Conservation (phyloP, 1,140 invertebrate genomes). For the Heterodera carotae region DNA sequence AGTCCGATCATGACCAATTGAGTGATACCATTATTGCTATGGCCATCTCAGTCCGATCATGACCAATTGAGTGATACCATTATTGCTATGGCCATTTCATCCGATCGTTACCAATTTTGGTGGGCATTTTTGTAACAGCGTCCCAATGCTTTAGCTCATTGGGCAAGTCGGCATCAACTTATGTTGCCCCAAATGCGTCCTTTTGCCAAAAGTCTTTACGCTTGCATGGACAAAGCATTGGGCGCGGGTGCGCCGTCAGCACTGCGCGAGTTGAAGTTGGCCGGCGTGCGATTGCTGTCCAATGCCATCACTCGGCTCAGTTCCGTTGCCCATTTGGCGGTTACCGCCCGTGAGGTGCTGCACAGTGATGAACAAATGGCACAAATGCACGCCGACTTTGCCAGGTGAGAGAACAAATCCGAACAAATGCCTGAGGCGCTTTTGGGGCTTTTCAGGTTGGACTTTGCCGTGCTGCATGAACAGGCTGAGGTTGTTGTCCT, state of each 20-base stretch:
- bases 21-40: too few species aligned
- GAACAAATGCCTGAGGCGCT: slow-evolving; percentile 11
- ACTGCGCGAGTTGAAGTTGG: slow-evolving; percentile 78
- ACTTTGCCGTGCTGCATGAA: slow-evolving; percentile 66
- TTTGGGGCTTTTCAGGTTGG: slow-evolving; percentile 46
- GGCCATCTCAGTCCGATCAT: too few species aligned
- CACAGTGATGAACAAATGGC: slow-evolving; percentile 91
- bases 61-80: too few species aligned
- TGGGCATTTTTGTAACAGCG: slow-evolving; percentile 69
- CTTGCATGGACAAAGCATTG: slow-evolving; percentile 85
- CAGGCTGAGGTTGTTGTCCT: slow-evolving; percentile 76
- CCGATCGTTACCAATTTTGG: not conserved
- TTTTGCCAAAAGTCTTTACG: slow-evolving; percentile 33
- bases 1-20: too few species aligned
- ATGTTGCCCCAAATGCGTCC: slow-evolving; percentile 13
- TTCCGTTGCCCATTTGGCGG: slow-evolving; percentile 95
- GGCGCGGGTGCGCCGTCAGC: slow-evolving; percentile 78
- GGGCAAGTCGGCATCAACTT: not conserved
- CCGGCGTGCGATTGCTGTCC: slow-evolving; percentile 86
- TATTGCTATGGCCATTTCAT: too few species aligned
- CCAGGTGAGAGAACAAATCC: slow-evolving; percentile 75
- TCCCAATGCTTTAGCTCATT: slow-evolving; percentile 66
- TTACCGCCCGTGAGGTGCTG: slow-evolving; percentile 89
- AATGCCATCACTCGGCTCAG: slow-evolving; percentile 93
- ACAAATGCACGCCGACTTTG: slow-evolving; percentile 95